Conservation (phyloP, 2,797 vertebrate genomes). For the Sphenopsis melanotis region DNA sequence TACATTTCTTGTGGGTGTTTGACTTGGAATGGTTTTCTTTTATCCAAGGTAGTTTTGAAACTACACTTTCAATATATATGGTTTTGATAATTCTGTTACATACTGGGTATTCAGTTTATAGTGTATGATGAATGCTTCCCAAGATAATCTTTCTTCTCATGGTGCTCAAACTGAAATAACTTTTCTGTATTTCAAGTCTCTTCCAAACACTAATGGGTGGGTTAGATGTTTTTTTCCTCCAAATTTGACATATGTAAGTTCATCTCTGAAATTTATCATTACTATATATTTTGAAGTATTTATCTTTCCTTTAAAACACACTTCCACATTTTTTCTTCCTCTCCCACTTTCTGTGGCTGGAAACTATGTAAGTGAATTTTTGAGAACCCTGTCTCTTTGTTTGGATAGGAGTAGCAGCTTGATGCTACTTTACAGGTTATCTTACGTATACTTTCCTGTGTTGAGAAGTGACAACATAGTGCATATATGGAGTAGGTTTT, state of each 20-base stretch:
- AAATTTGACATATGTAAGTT: neutral
- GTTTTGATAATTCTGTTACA: neutral
- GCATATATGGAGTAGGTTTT: neutral
- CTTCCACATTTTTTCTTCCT: neutral
- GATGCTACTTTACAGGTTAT: neutral
- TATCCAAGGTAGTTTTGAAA: neutral
- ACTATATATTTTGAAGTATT: neutral
- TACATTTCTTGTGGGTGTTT: neutral
- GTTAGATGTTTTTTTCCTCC: neutral
- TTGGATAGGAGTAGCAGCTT: neutral
- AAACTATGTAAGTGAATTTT: neutral
- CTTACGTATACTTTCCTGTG: neutral
- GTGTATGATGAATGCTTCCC: neutral
- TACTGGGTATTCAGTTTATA: neutral
- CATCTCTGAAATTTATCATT: neutral
- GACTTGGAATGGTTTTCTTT: neutral
- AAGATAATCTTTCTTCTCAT: neutral
- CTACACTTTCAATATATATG: neutral
- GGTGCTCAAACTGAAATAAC: neutral
- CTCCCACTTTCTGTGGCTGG: neutral
- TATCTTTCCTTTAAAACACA: neutral
- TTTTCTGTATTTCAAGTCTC: neutral
- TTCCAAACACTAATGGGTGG: neutral
- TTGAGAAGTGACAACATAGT: neutral
- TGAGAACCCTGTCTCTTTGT: neutral